A percentile compares a stretch with the other conserved stretches of the same genome.
Conservation (phyloP, 92 coral and sea anemone species). For the Palythoa grandiflora region DNA sequence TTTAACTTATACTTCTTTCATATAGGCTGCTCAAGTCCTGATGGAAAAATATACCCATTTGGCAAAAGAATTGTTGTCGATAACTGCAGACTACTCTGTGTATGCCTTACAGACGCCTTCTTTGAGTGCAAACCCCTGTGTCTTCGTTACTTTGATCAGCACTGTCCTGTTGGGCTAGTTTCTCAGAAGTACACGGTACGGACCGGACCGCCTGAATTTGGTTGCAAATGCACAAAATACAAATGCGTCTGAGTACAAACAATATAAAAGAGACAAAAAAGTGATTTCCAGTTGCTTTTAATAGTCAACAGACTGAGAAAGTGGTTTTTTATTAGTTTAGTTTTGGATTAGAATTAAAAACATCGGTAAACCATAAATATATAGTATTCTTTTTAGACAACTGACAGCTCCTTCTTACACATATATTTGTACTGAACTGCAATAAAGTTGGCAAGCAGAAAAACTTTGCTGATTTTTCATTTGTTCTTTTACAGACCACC, state of each 20-base stretch:
- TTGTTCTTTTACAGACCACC: too few species aligned
- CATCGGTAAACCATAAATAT: too few species aligned
- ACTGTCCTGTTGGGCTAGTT: constrained; percentile 52
- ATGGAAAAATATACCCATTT: constrained; percentile 44
- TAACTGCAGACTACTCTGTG: constrained; percentile 30
- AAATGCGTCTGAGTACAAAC: constrained; percentile 2
- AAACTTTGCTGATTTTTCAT: too few species aligned
- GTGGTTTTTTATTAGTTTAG: too few species aligned
- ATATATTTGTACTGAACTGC: too few species aligned
- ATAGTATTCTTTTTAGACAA: too few species aligned
- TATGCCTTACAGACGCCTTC: constrained; percentile 42
- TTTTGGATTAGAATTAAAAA: too few species aligned
- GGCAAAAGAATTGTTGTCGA: constrained; percentile 49
- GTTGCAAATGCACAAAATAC: constrained; percentile 51
- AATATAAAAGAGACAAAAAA: neutral
- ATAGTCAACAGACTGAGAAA: too few species aligned
- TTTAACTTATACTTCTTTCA: neutral
- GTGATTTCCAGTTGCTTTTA: too few species aligned
- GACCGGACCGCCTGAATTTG: constrained; percentile 59
- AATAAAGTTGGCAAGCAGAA: too few species aligned
- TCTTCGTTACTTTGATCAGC: constrained; percentile 37
- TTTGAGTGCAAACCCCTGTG: constrained; percentile 61
- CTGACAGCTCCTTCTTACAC: too few species aligned
- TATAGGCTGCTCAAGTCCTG: constrained; percentile 43
- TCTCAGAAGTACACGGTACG: constrained; percentile 12